Percentiles rank a stretch among this genome's conserved stretches.
Conservation (phyloP, 2,797 vertebrate genomes). For the Dallia pectoralis region DNA sequence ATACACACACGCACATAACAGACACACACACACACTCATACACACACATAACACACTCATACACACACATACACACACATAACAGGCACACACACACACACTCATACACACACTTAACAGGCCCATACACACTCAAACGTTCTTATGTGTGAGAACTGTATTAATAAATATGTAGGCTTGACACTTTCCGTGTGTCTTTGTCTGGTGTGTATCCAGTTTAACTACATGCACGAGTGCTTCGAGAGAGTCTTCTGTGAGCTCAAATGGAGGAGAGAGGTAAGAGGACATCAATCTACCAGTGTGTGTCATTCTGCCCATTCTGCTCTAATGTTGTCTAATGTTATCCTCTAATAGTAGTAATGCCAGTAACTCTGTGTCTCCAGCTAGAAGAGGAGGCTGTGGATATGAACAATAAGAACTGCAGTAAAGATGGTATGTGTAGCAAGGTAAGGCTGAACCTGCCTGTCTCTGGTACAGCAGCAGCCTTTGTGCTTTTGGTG, state of each 20-base stretch:
- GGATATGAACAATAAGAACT: constrained; percentile 87
- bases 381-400: constrained; percentile 86
- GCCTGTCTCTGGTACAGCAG: constrained; percentile 45
- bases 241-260: constrained; percentile 98
- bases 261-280: constrained; percentile 97
- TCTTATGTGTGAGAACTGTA: constrained; percentile 1
- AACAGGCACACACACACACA: not conserved
- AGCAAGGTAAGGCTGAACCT: constrained; percentile 84
- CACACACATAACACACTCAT: not conserved
- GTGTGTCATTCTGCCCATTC: not conserved
- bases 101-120: too few species aligned
- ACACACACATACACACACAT: not conserved
- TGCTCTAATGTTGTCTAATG: not conserved
- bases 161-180: constrained; percentile 9
- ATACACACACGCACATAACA: too few species aligned
- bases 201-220: constrained; percentile 78
- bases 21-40: not conserved
- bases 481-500: not conserved
- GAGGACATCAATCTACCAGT: not conserved
- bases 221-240: constrained; percentile 99
- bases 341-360: not conserved
- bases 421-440: constrained; percentile 85
- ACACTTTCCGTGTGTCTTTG: not conserved
- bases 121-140: not conserved
- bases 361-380: constrained; percentile 20